Percentiles rank a stretch among this genome's conserved stretches.
Evolutionary conservation across 1,140 invertebrate genomes (phyloP).

Genomic region (Heliconius hewitsoni): DNA sequence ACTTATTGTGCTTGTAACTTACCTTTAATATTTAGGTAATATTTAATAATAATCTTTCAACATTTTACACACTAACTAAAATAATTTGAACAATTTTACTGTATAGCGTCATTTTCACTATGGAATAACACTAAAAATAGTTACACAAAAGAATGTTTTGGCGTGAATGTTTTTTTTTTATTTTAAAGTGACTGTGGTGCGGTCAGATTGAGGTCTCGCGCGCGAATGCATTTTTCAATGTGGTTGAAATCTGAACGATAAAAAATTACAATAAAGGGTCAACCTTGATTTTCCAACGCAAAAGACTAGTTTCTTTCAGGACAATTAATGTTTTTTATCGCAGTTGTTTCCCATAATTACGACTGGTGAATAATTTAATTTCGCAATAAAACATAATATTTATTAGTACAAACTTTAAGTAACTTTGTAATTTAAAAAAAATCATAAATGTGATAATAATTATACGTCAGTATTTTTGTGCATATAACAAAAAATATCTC

Average conservation of each 20-base stretch:
- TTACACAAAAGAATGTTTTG: constrained; percentile 6
- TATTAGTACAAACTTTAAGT: too few relatives aligned
- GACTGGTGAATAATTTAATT: neutral
- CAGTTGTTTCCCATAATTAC: constrained; percentile 21
- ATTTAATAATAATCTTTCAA: neutral
- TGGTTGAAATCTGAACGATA: constrained; percentile 34
- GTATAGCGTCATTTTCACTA: constrained; percentile 73
- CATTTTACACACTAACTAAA: constrained; percentile 64
- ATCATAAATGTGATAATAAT: neutral
- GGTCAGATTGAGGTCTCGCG: constrained; percentile 23
- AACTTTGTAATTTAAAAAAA: neutral
- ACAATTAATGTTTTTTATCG: constrained; percentile 30
- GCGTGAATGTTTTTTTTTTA: constrained; percentile 24
- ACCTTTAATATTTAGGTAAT: neutral
- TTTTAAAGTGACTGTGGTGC: constrained; percentile 3
- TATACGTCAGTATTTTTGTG: too few relatives aligned
- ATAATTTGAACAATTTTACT: constrained; percentile 80
- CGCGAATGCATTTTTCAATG: constrained; percentile 48
- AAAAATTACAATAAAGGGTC: constrained; percentile 41
- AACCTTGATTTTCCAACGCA: constrained; percentile 59
- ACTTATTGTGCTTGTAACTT: neutral
- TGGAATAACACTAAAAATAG: neutral
- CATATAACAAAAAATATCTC: too few relatives aligned
- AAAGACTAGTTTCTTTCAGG: constrained; percentile 22
- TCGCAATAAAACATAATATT: neutral